Conservation (phyloP, 1,140 invertebrate genomes). For the Archegozetes longisetosus region DNA sequence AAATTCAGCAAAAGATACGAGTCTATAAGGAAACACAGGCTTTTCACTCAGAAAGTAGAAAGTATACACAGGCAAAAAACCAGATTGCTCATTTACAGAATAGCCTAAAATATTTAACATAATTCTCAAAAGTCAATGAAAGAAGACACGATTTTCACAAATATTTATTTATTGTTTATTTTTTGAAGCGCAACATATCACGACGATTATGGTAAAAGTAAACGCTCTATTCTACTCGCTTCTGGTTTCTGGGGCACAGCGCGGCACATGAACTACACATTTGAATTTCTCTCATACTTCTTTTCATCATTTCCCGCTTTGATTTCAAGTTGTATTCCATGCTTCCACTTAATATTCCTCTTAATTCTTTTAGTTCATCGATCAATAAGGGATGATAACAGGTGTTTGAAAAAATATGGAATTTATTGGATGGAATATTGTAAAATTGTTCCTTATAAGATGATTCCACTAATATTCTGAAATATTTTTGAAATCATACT, state of each 20-base stretch:
- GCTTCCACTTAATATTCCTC: slow-evolving; percentile 38
- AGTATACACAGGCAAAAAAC: too few relatives aligned
- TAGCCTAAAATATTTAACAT: too few relatives aligned
- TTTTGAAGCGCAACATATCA: slow-evolving; percentile 17
- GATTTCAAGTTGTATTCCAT: slow-evolving; percentile 33
- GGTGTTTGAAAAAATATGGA: slow-evolving; percentile 42
- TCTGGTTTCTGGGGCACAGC: slow-evolving; percentile 44
- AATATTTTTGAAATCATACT: too few relatives aligned
- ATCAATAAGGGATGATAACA: slow-evolving; percentile 38
- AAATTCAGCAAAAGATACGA: too few relatives aligned
- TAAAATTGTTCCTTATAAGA: slow-evolving; percentile 35
- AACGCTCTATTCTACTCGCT: slow-evolving; percentile 32
- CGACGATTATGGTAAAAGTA: slow-evolving; percentile 25
- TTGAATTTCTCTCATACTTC: slow-evolving; percentile 38
- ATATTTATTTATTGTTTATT: background rate
- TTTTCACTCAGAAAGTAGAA: too few relatives aligned
- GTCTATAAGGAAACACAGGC: too few relatives aligned
- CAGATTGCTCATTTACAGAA: too few relatives aligned
- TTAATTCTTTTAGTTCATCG: slow-evolving; percentile 37
- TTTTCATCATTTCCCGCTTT: slow-evolving; percentile 35
- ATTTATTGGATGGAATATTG: slow-evolving; percentile 39
- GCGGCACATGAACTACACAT: slow-evolving; percentile 43
- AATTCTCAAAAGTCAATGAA: background rate
- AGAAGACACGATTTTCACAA: background rate
- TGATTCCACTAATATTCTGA: slow-evolving; percentile 41